phyloP scores from a whole-genome alignment of 2,797 vertebrate species.

The Spea hammondii region DNA sequence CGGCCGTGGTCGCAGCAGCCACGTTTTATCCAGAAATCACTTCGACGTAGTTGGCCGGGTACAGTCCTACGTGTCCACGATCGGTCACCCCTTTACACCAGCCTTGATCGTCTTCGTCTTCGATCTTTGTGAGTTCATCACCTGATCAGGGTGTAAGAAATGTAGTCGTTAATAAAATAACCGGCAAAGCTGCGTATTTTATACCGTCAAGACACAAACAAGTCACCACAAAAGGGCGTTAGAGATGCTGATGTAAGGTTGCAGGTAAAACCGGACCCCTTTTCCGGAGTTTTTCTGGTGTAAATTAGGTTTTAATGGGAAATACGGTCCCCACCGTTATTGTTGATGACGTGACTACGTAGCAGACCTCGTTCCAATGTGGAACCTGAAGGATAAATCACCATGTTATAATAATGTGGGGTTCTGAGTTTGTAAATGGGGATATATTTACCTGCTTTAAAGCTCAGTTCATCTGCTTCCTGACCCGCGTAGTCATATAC shows the following conservation, averaged over 20 bases:
- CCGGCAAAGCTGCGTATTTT: background rate
- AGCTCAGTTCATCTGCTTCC: conserved; percentile 59
- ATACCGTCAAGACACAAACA: background rate
- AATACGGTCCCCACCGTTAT: too few relatives aligned
- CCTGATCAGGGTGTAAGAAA: conserved; percentile 33
- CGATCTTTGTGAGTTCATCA: conserved; percentile 58
- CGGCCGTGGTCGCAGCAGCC: background rate
- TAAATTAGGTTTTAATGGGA: too few relatives aligned
- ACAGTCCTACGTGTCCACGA: conserved; percentile 55
- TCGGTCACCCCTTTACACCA: conserved; percentile 60
- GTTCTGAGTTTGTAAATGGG: too few relatives aligned
- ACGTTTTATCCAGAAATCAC: conserved; percentile 33
- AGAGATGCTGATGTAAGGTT: too few relatives aligned
- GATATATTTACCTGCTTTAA: conserved; percentile 55
- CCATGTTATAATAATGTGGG: too few relatives aligned
- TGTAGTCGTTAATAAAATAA: background rate
- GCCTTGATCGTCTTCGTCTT: conserved; percentile 61
- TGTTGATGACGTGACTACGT: too few relatives aligned
- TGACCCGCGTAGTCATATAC: conserved; percentile 59
- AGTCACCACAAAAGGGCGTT: too few relatives aligned
- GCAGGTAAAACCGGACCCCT: too few relatives aligned
- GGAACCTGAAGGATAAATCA: too few relatives aligned
- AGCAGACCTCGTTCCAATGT: too few relatives aligned
- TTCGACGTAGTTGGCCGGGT: conserved; percentile 60
- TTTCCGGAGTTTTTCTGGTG: too few relatives aligned